A percentile compares a stretch with the other conserved stretches of the same genome.
phyloP scores from a whole-genome alignment of 1,140 invertebrate species.

The Rhynchophorus ferrugineus region DNA sequence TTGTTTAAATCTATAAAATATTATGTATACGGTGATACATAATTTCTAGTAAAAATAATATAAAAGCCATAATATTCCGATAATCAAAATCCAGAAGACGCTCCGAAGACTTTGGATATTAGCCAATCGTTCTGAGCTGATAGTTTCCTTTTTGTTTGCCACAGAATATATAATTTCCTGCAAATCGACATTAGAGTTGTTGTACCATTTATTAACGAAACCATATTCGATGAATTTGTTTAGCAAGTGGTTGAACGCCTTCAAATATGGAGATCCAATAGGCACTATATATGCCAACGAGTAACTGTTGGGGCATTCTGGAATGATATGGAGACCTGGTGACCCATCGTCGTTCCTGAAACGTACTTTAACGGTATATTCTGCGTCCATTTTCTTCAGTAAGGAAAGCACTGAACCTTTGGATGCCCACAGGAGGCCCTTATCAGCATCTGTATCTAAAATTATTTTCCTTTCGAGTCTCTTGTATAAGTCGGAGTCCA shows the following conservation, averaged over 20 bases:
- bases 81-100: not conserved
- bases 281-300: slow-evolving; percentile 26
- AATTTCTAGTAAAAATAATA: slow-evolving; percentile 1
- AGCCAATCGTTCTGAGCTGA: not conserved
- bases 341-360: slow-evolving; percentile 5
- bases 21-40: too few species aligned
- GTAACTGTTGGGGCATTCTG: slow-evolving; percentile 22
- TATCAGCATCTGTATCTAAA: not conserved
- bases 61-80: not conserved
- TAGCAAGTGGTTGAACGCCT: slow-evolving; percentile 5
- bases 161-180: not conserved
- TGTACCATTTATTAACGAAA: slow-evolving; percentile 4
- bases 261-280: slow-evolving; percentile 22
- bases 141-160: not conserved
- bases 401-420: slow-evolving; percentile 5
- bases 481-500: not conserved
- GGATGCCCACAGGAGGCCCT: not conserved
- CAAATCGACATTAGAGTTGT: not conserved
- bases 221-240: slow-evolving; percentile 2
- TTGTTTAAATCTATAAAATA: too few species aligned
- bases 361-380: slow-evolving; percentile 15
- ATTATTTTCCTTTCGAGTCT: slow-evolving; percentile 1
- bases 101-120: not conserved
- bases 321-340: slow-evolving; percentile 26
- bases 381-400: slow-evolving; percentile 18